Percentiles rank a stretch among this genome's conserved stretches.
These are phyloP conservation scores for Ophion ellenae DNA, from an alignment of 2,888 invertebrate species.

Conservation along the genomic window DNA sequence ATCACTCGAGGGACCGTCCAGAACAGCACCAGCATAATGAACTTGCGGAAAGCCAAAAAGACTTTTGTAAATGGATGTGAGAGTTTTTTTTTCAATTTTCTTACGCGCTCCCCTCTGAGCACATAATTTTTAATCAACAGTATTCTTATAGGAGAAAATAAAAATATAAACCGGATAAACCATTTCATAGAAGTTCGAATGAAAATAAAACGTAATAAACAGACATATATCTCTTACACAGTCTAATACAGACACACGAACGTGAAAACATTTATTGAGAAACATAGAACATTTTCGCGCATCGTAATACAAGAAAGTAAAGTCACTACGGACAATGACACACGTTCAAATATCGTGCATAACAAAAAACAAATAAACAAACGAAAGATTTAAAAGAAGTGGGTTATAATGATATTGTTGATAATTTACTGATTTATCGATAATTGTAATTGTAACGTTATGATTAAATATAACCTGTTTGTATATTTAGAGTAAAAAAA, in stretches of 20 bases:
- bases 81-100: slow-evolving; percentile 31
- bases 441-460: slow-evolving; percentile 70
- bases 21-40: slow-evolving; percentile 44
- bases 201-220: slow-evolving; percentile 15
- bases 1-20: slow-evolving; percentile 61
- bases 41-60: slow-evolving; percentile 40
- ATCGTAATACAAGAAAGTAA: slow-evolving; percentile 53
- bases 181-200: slow-evolving; percentile 7
- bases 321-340: slow-evolving; percentile 64
- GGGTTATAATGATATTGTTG: slow-evolving; percentile 66
- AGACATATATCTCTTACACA: slow-evolving; percentile 15
- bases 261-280: slow-evolving; percentile 27
- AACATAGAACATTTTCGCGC: slow-evolving; percentile 24
- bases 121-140: slow-evolving; percentile 9
- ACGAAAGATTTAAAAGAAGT: slow-evolving; percentile 49
- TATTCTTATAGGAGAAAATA: slow-evolving; percentile 9
- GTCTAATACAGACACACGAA: slow-evolving; percentile 15
- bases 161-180: slow-evolving; percentile 9
- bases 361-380: slow-evolving; percentile 18
- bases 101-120: slow-evolving; percentile 35
- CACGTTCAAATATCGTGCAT: slow-evolving; percentile 46
- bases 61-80: slow-evolving; percentile 40
- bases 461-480: slow-evolving; percentile 73
- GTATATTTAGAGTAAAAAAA: slow-evolving; percentile 71
- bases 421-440: slow-evolving; percentile 68